Percentiles rank a stretch among this genome's conserved stretches.
Evolutionary conservation across 2,797 vertebrate species (phyloP).

Genomic region (Novumbra hubbsi): DNA sequence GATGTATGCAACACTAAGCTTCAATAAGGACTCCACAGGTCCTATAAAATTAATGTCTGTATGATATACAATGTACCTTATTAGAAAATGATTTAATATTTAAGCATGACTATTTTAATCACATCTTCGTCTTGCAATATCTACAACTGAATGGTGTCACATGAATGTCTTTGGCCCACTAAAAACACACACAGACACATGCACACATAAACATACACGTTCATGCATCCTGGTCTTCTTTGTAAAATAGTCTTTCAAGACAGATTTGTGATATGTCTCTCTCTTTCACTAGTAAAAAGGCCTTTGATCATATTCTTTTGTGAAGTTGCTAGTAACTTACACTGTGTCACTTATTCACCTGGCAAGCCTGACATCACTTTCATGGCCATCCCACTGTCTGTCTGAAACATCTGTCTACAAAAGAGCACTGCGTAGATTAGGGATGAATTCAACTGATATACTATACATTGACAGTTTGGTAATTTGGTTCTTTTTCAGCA

Average conservation of each 20-base stretch:
- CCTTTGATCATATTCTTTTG: constrained; percentile 58
- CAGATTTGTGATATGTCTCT: not conserved
- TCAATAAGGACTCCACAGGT: constrained; percentile 56
- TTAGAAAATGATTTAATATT: constrained; percentile 68
- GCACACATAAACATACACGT: not conserved
- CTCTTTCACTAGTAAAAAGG: constrained; percentile 31
- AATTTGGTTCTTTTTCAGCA: not conserved
- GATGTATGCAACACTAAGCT: constrained; percentile 37
- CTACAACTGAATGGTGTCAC: constrained; percentile 21
- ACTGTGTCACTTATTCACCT: constrained; percentile 55
- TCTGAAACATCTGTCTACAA: constrained; percentile 33
- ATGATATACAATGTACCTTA: constrained; percentile 52
- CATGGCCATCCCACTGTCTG: constrained; percentile 46
- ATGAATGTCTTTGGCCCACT: constrained; percentile 20
- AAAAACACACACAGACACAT: not conserved
- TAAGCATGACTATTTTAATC: constrained; percentile 56
- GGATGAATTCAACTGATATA: constrained; percentile 14
- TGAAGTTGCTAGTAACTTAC: constrained; percentile 64
- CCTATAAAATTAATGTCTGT: constrained; percentile 57
- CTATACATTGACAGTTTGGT: constrained; percentile 21
- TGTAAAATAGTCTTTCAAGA: too few species aligned
- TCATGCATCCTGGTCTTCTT: too few species aligned
- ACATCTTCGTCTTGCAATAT: constrained; percentile 34
- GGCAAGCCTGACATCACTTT: constrained; percentile 39
- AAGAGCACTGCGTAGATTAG: constrained; percentile 29